Conservation (phyloP, 2,888 invertebrate genomes). For the Dascillus cervinus region DNA sequence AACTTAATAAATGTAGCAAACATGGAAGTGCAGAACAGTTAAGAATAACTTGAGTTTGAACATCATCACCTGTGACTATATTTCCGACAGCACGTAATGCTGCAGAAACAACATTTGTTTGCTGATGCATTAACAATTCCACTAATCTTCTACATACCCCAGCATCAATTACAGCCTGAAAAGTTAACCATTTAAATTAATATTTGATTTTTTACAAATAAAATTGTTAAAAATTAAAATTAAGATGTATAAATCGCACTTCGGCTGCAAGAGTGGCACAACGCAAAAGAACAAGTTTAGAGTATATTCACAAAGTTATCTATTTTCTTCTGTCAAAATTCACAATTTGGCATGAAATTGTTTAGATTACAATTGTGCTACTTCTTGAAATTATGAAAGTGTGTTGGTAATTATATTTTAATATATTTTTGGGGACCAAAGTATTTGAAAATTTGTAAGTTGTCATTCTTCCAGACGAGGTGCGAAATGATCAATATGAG, state of each 20-base stretch:
- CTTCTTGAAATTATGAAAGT: background rate
- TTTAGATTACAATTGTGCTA: no score
- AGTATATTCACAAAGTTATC: background rate
- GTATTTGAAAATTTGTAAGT: no score
- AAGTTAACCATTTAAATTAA: conserved; percentile 1
- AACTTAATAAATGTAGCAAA: conserved; percentile 67
- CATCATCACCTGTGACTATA: conserved; percentile 94
- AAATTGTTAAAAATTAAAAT: no score
- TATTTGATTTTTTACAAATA: no score
- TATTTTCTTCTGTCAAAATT: no score
- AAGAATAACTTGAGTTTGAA: conserved; percentile 90
- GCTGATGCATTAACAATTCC: conserved; percentile 60
- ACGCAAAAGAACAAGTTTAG: no score
- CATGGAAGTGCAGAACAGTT: conserved; percentile 86
- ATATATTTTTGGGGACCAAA: no score
- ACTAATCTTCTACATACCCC: conserved; percentile 72
- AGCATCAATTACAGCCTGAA: conserved; percentile 84
- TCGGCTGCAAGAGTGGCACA: no score
- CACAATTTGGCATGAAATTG: no score
- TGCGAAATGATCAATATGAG: no score
- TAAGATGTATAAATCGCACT: no score
- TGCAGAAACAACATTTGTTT: conserved; percentile 80
- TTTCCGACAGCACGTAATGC: conserved; percentile 95
- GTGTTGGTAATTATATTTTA: background rate
- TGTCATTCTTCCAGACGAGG: no score